phyloP scores from a whole-genome alignment of 2,888 invertebrate species.

The Julus scanicus region DNA sequence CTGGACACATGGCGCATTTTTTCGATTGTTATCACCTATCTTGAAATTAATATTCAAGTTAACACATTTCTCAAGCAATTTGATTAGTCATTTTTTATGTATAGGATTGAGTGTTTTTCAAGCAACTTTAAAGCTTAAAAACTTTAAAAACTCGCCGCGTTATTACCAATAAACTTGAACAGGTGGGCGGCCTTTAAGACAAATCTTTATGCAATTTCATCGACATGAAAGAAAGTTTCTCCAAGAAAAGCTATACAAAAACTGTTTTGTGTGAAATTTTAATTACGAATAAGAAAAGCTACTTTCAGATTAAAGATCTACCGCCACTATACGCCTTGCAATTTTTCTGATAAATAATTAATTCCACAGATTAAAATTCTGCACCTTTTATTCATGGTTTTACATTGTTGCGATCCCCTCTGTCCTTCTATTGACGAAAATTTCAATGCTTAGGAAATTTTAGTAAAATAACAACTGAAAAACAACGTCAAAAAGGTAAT shows the following conservation, averaged over 20 bases:
- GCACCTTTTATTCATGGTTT: conserved; percentile 17
- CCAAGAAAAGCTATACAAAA: neutral
- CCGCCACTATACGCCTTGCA: neutral
- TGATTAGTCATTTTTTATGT: conserved; percentile 11
- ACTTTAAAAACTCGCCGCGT: neutral
- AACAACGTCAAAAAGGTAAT: neutral
- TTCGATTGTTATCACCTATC: neutral
- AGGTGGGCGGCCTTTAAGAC: neutral
- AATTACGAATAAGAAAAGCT: conserved; percentile 29
- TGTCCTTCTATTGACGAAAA: neutral
- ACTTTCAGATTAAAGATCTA: conserved; percentile 19
- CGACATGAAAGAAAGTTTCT: neutral
- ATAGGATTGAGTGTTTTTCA: neutral
- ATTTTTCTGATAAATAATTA: conserved; percentile 31
- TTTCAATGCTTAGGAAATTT: neutral
- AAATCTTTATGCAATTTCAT: conserved; percentile 30
- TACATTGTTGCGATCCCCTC: neutral
- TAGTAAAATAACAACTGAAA: neutral
- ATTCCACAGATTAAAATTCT: conserved; percentile 21
- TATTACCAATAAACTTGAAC: conserved; percentile 15
- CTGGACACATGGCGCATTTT: neutral
- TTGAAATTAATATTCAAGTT: neutral
- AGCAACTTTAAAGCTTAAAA: neutral
- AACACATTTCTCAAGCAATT: neutral
- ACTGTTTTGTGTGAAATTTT: neutral